These are phyloP conservation scores for Zoanthus solanderi DNA, from an alignment of 92 coral and sea anemone genomes.

Conservation along the genomic window DNA sequence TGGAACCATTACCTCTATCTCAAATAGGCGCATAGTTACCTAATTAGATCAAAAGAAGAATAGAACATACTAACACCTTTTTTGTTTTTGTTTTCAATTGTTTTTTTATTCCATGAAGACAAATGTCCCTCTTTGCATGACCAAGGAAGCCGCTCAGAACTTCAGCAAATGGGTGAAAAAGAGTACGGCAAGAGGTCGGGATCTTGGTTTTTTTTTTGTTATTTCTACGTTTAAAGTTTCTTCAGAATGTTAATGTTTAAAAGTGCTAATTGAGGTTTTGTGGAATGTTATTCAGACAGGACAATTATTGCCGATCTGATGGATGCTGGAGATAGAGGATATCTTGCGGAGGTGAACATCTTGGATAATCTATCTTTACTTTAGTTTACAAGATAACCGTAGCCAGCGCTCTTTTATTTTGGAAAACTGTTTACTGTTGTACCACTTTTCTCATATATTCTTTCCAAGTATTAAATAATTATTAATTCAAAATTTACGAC, in stretches of 20 bases:
- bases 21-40: too few species aligned
- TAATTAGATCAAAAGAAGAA: too few species aligned
- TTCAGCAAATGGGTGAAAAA: constrained; percentile 39
- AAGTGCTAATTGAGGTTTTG: background rate
- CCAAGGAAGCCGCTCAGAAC: constrained; percentile 30
- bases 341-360: constrained; percentile 24
- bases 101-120: background rate
- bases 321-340: constrained; percentile 47
- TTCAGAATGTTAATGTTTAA: background rate
- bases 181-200: constrained; percentile 24
- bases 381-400: too few species aligned
- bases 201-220: background rate
- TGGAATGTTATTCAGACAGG: constrained; percentile 5
- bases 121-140: constrained; percentile 35
- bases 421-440: too few species aligned
- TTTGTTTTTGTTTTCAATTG: too few species aligned
- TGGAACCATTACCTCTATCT: too few species aligned
- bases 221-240: background rate
- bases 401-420: too few species aligned
- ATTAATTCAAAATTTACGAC: background rate
- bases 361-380: background rate
- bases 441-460: too few species aligned
- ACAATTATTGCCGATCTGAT: constrained; percentile 27
- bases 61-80: background rate
- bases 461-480: background rate